A percentile compares a stretch with the other conserved stretches of the same genome.
These are phyloP conservation scores for Campoplex nolae DNA, from an alignment of 2,888 invertebrate genomes.

Conservation along the genomic window DNA sequence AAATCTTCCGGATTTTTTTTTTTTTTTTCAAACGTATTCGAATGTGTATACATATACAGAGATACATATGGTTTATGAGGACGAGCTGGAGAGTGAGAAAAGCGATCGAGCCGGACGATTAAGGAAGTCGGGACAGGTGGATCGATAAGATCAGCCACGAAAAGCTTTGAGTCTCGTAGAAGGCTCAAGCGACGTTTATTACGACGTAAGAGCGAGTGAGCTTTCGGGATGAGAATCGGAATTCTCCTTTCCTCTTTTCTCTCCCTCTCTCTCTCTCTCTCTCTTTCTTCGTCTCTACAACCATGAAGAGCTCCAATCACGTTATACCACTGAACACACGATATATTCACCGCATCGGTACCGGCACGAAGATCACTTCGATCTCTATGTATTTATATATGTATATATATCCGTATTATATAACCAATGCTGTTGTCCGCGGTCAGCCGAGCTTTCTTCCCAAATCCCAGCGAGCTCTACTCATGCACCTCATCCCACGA, in stretches of 20 bases:
- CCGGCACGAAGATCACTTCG: slow-evolving; percentile 21
- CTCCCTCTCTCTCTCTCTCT: slow-evolving; percentile 21
- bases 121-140: slow-evolving; percentile 63
- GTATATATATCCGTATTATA: slow-evolving; percentile 3
- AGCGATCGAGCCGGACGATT: slow-evolving; percentile 56
- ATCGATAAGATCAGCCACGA: slow-evolving; percentile 67
- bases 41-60: background rate
- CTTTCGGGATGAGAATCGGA: slow-evolving; percentile 52
- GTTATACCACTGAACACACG: slow-evolving; percentile 54
- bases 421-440: slow-evolving; percentile 23
- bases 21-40: background rate
- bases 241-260: slow-evolving; percentile 22
- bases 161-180: slow-evolving; percentile 60
- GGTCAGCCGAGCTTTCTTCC: slow-evolving; percentile 50
- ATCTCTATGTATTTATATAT: slow-evolving; percentile 21
- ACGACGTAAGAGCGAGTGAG: slow-evolving; percentile 58
- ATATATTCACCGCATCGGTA: slow-evolving; percentile 38
- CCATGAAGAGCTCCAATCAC: slow-evolving; percentile 63
- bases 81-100: slow-evolving; percentile 25
- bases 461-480: slow-evolving; percentile 45
- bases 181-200: slow-evolving; percentile 66
- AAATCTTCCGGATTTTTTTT: background rate
- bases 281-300: background rate
- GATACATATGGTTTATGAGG: background rate
- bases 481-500: slow-evolving; percentile 8